These are phyloP conservation scores for Acanthis flammea DNA, from an alignment of 2,797 vertebrate species.

Conservation along the genomic window DNA sequence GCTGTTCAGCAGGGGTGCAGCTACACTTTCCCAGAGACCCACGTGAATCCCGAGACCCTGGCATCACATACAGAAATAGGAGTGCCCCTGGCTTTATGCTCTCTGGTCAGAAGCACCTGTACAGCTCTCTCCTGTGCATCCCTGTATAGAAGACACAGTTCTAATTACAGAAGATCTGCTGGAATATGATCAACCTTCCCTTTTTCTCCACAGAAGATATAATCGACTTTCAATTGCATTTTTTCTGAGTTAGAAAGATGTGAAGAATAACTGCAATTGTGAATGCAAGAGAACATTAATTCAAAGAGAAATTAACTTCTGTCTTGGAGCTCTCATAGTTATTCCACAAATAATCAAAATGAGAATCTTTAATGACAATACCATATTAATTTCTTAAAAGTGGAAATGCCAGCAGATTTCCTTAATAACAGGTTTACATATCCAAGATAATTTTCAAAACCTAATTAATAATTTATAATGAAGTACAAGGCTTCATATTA, in stretches of 20 bases:
- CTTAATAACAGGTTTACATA: background rate
- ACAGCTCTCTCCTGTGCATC: background rate
- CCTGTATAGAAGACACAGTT: background rate
- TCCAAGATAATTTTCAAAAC: background rate
- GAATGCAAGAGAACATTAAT: background rate
- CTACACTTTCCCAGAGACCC: background rate
- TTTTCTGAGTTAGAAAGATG: background rate
- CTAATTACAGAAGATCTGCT: background rate
- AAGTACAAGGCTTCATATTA: background rate
- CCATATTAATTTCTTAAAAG: background rate
- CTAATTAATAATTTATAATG: background rate
- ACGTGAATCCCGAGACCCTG: background rate
- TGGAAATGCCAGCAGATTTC: background rate
- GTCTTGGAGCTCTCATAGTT: background rate
- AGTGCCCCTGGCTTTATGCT: background rate
- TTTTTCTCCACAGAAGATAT: background rate
- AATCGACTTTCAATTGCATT: background rate
- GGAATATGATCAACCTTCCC: background rate
- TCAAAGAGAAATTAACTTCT: background rate
- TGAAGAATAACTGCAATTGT: background rate
- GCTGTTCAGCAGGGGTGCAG: background rate
- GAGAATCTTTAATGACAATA: background rate
- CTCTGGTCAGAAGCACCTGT: background rate
- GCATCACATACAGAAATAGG: background rate
- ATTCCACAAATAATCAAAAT: conserved; percentile 8